phyloP scores from a whole-genome alignment of 2,888 invertebrate species.

The Incurvaria masculella region DNA sequence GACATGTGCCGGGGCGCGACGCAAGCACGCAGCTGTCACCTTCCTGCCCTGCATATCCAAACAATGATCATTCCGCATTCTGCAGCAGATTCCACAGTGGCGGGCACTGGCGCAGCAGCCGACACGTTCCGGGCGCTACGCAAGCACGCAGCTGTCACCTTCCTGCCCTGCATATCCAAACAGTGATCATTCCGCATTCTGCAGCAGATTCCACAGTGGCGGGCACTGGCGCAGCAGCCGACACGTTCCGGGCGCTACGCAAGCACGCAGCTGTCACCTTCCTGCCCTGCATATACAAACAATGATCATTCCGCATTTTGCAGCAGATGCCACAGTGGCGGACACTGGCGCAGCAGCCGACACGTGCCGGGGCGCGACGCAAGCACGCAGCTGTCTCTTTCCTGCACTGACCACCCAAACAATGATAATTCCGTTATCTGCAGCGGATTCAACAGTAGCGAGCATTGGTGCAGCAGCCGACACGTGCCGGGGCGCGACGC shows the following conservation, averaged over 20 bases:
- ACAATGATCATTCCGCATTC: slow-evolving; percentile 17
- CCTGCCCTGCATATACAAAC: too few species aligned
- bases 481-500: slow-evolving; percentile 10
- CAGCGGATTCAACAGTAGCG: slow-evolving; percentile 25
- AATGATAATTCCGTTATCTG: too few species aligned
- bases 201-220: slow-evolving; percentile 25
- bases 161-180: slow-evolving; percentile 4
- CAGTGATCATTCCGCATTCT: too few species aligned
- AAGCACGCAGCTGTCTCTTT: slow-evolving; percentile 6
- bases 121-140: slow-evolving; percentile 11
- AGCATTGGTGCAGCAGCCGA: slow-evolving; percentile 23
- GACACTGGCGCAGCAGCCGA: slow-evolving; percentile 23
- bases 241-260: slow-evolving; percentile 11
- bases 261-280: slow-evolving; percentile 7
- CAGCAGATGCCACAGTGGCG: slow-evolving; percentile 25
- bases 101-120: slow-evolving; percentile 23
- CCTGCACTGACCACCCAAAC: too few species aligned
- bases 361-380: slow-evolving; percentile 10
- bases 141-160: slow-evolving; percentile 6
- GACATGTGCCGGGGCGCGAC: slow-evolving; percentile 11
- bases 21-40: slow-evolving; percentile 7
- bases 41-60: slow-evolving; percentile 3
- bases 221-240: slow-evolving; percentile 23
- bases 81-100: slow-evolving; percentile 26
- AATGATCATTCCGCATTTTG: slow-evolving; percentile 24